Conservation (phyloP, 1,140 invertebrate species). For the Temnothorax curvispinosus region DNA sequence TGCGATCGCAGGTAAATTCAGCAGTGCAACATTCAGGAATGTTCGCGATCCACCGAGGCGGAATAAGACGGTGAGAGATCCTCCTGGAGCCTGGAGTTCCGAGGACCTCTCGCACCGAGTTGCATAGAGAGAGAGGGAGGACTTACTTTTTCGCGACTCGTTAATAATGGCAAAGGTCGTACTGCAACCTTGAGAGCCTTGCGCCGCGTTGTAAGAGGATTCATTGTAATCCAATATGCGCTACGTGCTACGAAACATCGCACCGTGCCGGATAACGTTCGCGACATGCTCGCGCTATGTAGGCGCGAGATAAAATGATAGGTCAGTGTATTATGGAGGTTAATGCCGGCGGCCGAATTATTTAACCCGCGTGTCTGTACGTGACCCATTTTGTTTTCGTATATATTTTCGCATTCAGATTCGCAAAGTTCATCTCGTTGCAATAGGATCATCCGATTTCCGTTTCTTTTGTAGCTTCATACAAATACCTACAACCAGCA, state of each 20-base stretch:
- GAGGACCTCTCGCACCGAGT: conserved; percentile 16
- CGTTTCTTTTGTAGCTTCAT: neutral
- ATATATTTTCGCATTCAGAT: neutral
- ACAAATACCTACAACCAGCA: neutral
- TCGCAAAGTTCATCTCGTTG: neutral
- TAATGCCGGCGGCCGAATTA: conserved; percentile 32
- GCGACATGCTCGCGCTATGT: conserved; percentile 63
- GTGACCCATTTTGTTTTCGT: conserved; percentile 9
- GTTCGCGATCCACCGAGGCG: neutral
- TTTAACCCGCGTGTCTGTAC: neutral
- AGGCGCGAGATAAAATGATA: conserved; percentile 64
- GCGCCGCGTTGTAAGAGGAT: conserved; percentile 79
- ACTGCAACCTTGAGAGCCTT: conserved; percentile 62
- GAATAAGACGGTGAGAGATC: conserved; percentile 30
- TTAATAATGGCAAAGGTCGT: conserved; percentile 75
- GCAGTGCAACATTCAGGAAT: conserved; percentile 7
- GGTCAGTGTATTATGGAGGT: conserved; percentile 59
- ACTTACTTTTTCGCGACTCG: conserved; percentile 48
- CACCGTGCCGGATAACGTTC: conserved; percentile 56
- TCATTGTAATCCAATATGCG: conserved; percentile 82
- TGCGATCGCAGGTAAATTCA: neutral
- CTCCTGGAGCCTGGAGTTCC: neutral
- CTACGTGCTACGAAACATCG: conserved; percentile 71
- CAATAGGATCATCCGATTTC: neutral
- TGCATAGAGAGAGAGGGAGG: neutral